Evolutionary conservation across 2,797 vertebrate species (phyloP), one percentile per base, ranked within the genome.

Genomic region (Notolabrus celidotus): DNA sequence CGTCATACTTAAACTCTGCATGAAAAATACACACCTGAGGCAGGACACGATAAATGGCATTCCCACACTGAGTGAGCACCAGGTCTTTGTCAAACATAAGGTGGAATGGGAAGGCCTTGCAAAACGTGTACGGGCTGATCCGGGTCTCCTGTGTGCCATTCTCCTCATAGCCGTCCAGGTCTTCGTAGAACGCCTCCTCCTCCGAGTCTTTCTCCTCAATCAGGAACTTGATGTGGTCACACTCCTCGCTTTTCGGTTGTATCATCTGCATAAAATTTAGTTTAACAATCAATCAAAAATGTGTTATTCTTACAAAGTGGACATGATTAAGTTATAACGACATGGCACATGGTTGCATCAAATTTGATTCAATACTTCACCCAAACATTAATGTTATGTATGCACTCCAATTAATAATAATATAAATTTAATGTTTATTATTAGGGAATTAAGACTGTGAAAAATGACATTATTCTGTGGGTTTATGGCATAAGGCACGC

Each of bases 51-150:
- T 96, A 99, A 80, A 99, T 99, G 80, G 98, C 98, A 25, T 99
- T 99, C 34, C 98, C 98, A 74, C 98, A 99, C 67, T 99, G 98
- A 0, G 97, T 98, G 82, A 99, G 96, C 91, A 97, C 94, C 55
- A 99, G 92, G 86, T 96, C 95, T 91, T 94, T 96, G 89, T 99
- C 97, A 79, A 99, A 99, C 95, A 99, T 99, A 75, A 99, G 96
- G 83, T 99, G 98, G 79, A 99, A 99, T n/a, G 98, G 98, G 80
- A 99, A 99, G 41, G 98, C 96, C 84, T 98, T 98, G 95, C 98
- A 99, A 84, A 99, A 99, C 0, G 98, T 99, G 72, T 98, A 97
- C 0, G 98, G 98, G 81, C 98, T 99, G 87, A 99, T 99, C n/a
- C 98, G 94, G 55, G 97, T 98, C 77, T 99, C 97, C 84, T 99